Evolutionary conservation across 2,797 vertebrate genomes (phyloP), one percentile per base, ranked within the genome.

Genomic region (Myoxocephalus aenaeus): DNA sequence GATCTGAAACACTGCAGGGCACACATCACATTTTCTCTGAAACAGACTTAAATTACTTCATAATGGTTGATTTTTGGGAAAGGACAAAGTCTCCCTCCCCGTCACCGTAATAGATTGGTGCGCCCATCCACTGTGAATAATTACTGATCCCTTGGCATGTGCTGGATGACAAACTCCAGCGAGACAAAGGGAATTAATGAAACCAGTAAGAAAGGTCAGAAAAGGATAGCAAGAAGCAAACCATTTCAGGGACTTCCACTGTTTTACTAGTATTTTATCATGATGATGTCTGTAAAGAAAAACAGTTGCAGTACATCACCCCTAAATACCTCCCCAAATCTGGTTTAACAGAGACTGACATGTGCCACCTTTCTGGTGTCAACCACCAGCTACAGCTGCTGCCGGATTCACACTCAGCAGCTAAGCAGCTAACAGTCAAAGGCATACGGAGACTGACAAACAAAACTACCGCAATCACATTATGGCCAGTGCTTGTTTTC

Each of bases 61-160:
- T 79, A 66, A 85, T 75, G 64, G 72, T 40, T 13, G 25, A 67
- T 79, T 86, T 84, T 56, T 67, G 34, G 51, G 61, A 74, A 79
- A 67, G 40, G 70, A 83, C n/a, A 20, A 69, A 50, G 70, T 75
- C 67, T 80, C 20, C 38, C 20, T 48, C 53, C 54, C 54, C 13
- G 17, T 80, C 59, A 50, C 44, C 7, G 25, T 77, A 56, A 84
- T 68, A 70, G 87, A 89, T 6, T 76, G 68, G 22, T 68, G 27
- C 73, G 66, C 56, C 64, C 48, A 70, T 86, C 75, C 77, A 14
- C 79, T 70, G 56, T 68, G 76, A 80, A 85, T 78, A 82, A 89
- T 82, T 78, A 76, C 72, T 70, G 71, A 81, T 81, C 75, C 71
- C 70, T 50, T 74, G 67, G 73, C 71, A 59, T 75, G 59, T 75